Percentiles rank a stretch among this genome's conserved stretches.
phyloP scores from a whole-genome alignment of 2,888 invertebrate genomes.

The Eilema caniola region DNA sequence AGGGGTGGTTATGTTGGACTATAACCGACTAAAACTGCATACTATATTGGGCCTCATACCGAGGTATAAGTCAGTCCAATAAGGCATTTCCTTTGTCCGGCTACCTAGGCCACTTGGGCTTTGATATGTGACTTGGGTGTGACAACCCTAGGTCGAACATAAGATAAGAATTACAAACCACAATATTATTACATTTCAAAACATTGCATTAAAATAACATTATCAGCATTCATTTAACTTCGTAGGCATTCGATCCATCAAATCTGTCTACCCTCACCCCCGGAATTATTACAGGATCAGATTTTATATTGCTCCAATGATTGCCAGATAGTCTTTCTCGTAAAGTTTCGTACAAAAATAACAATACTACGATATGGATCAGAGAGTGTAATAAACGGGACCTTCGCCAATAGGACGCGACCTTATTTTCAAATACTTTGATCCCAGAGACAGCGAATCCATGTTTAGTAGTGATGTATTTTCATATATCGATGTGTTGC shows the following conservation, averaged over 20 bases:
- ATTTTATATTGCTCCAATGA: slow-evolving; percentile 15
- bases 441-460: slow-evolving; percentile 47
- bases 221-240: not conserved
- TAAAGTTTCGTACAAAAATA: slow-evolving; percentile 24
- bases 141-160: not conserved
- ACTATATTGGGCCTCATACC: too few species aligned
- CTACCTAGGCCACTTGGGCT: too few species aligned
- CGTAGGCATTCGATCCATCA: not conserved
- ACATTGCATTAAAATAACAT: not conserved
- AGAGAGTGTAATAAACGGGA: slow-evolving; percentile 44
- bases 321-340: slow-evolving; percentile 7
- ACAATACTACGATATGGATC: slow-evolving; percentile 43
- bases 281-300: slow-evolving; percentile 1
- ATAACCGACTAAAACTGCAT: too few species aligned
- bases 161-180: not conserved
- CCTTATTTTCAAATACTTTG: slow-evolving; percentile 52
- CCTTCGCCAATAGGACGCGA: slow-evolving; percentile 43
- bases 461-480: slow-evolving; percentile 41
- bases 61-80: too few species aligned
- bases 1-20: too few species aligned
- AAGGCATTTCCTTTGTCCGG: too few species aligned
- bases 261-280: not conserved
- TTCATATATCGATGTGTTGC: slow-evolving; percentile 18
- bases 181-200: not conserved
- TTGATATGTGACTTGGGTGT: not conserved